Conservation (phyloP, 2,888 invertebrate genomes). For the Clivina fossor region DNA sequence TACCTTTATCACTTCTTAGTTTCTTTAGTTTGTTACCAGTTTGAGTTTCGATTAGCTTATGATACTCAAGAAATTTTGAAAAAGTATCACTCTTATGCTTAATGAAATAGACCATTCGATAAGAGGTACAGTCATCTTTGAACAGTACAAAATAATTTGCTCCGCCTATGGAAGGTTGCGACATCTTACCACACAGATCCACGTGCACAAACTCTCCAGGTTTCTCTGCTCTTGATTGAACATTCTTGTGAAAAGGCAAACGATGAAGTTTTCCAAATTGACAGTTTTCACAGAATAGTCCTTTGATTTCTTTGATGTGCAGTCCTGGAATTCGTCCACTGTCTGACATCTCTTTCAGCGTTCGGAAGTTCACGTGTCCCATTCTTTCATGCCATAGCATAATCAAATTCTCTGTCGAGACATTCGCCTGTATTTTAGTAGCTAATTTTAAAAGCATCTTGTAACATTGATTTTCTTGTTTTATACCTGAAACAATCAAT, state of each 20-base stretch:
- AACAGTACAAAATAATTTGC: constrained; percentile 36
- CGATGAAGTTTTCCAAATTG: constrained; percentile 38
- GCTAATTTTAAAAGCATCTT: constrained; percentile 37
- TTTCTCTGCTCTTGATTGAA: constrained; percentile 6
- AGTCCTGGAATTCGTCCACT: constrained; percentile 36
- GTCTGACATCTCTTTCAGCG: constrained; percentile 37
- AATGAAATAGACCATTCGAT: constrained; percentile 34
- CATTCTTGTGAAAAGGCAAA: constrained; percentile 30
- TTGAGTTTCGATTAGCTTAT: constrained; percentile 30
- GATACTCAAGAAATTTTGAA: constrained; percentile 29
- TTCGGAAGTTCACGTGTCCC: constrained; percentile 41
- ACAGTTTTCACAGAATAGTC: constrained; percentile 38
- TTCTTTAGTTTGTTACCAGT: constrained; percentile 32
- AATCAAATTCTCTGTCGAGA: constrained; percentile 23
- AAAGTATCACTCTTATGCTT: constrained; percentile 36
- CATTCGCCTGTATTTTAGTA: constrained; percentile 34
- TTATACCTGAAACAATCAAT: constrained; percentile 25
- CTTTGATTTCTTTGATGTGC: constrained; percentile 30
- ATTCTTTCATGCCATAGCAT: constrained; percentile 42
- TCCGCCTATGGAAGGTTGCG: constrained; percentile 30
- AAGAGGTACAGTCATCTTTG: constrained; percentile 37
- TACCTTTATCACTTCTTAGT: constrained; percentile 40
- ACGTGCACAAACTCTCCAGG: constrained; percentile 37
- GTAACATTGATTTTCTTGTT: constrained; percentile 40
- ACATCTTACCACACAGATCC: constrained; percentile 37